Conservation (phyloP, 2,888 invertebrate genomes). For the Autographa gamma region DNA sequence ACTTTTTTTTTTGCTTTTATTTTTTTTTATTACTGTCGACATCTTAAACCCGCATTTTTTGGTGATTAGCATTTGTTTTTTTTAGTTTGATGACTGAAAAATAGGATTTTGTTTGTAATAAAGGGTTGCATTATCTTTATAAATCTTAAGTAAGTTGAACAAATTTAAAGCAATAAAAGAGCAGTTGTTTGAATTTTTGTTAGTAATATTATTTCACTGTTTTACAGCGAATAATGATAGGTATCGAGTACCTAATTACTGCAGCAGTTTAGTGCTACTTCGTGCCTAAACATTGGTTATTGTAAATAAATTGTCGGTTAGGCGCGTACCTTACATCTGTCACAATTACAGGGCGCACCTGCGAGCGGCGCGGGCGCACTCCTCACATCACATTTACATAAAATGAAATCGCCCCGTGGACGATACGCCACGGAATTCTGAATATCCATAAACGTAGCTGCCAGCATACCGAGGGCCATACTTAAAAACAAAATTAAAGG, state of each 20-base stretch:
- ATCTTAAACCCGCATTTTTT: too few species aligned
- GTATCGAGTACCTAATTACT: conserved; percentile 44
- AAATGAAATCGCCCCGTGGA: conserved; percentile 82
- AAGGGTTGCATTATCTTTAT: neutral
- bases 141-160: neutral
- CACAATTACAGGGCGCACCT: conserved; percentile 80
- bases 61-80: too few species aligned
- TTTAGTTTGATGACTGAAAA: too few species aligned
- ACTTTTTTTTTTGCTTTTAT: too few species aligned
- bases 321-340: conserved; percentile 74
- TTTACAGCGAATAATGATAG: conserved; percentile 50
- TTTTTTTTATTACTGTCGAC: too few species aligned
- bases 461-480: conserved; percentile 87
- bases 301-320: conserved; percentile 59
- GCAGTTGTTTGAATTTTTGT: conserved; percentile 5
- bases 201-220: conserved; percentile 23
- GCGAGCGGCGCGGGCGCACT: conserved; percentile 56
- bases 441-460: conserved; percentile 88
- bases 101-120: too few species aligned
- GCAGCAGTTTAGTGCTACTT: conserved; percentile 48
- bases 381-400: conserved; percentile 81
- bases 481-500: conserved; percentile 89
- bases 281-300: conserved; percentile 57
- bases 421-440: conserved; percentile 85
- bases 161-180: neutral